Evolutionary conservation across 35 echinoderm and acorn worm species (phyloP), one percentile per base, ranked within the genome.

Genomic region (Apostichopus parvimensis): DNA sequence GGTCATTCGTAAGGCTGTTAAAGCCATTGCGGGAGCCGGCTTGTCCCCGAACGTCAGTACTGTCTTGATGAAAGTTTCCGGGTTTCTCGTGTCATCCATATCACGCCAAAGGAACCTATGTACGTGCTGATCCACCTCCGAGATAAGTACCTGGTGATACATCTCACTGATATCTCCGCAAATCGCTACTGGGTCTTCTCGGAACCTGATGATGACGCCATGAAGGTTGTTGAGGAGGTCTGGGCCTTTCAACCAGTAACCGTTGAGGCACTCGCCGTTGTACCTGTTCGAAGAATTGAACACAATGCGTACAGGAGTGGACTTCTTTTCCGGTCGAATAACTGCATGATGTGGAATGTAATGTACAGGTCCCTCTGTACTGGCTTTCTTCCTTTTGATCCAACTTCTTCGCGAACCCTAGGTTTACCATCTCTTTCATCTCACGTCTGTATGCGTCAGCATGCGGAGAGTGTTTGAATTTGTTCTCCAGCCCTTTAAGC

Each of bases 181-280:
- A 0, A 96, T 22, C 5, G 93, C 95, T n/a, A 87, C 57, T 9
- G 83, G 45, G 20, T 92, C 5, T 79, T 96, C 78, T 4, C 92
- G 9, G 83, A 96, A 94, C 15, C 83, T 53, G 17, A 94, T 4
- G 0, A 92, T 8, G 6, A 94, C 92, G 8, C 95, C 92, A 78
- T 73, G 23, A 18, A 94, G 62, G 17, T 81, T 94, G 83, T 96
- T 94, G 28, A 94, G 89, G 9, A 94, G 75, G 57, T 96, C 92
- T 87, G 95, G 93, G 56, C 92, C 95, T 73, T 96, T 94, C 0
- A 87, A 54, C 90, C 93, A 96, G 52, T 96, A 92, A 61, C 92
- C 95, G 9, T 96, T 96, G 17, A 94, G 23, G 6, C 18, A 79
- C 28, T 87, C 68, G 7, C 93, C 89, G 34, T 81, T 66, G 15